Base-by-base conservation (phyloP, 2,113 vertebrate species). In the Cottus gobio region DNA sequence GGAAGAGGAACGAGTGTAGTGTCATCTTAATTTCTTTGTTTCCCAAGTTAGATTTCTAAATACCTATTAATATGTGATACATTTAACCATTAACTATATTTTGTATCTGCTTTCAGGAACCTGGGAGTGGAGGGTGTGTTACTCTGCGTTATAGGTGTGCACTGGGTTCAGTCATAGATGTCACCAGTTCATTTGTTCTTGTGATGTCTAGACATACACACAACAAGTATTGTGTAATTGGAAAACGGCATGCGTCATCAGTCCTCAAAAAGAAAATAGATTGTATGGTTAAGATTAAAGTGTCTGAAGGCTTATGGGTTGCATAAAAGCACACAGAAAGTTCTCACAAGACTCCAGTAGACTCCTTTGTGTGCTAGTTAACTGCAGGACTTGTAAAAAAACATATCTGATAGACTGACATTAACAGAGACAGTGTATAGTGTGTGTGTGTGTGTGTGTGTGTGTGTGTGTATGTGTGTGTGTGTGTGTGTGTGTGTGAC, bases 331-430 rank as follows among this genome's bases (percentile, higher is more conserved):
- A 44, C 69, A 75, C 64, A 81, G 44, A 62, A 76, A 73, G 24
- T 58, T n/a, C 44, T 54, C 37, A 58, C 18, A 20, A 83, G n/a
- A 69, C 44, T 67, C 34, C 62, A 83, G 57, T 15, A 5, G 18
- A 75, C 24, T 77, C 31, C 36, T 50, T 69, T 83, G 54, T 39
- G 36, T 73, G 66, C 66, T 62, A 56, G 44, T 79, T 61, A 82
- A 77, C 52, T 48, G 48, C 42, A 73, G 75, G 69, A 79, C 31
- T 28, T 68, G 18, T 10, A 44, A 72, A 83, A 63, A 80, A 44
- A 85, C 63, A 79, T 66, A 79, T 73, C 77, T 82, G 77, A 86
- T 87, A 87, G 73, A 70, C 66, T 86, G 65, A 80, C 61, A 79
- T 54, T 85, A 87, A 88, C 80, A 83, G 31, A 88, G 83, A 75